phyloP scores from a whole-genome alignment of 2,888 invertebrate species.

The Pheosia tremula region DNA sequence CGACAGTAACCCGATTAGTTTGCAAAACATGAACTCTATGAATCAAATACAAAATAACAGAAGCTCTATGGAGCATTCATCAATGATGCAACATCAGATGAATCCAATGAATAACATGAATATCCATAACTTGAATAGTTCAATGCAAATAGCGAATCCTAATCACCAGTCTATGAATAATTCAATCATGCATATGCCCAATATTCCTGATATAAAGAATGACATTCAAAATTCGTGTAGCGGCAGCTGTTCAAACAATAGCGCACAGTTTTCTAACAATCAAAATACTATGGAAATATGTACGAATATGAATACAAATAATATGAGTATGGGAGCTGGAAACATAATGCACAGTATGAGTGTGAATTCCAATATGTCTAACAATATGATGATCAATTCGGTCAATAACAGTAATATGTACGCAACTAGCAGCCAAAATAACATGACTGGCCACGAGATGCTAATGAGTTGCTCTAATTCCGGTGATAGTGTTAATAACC shows the following conservation, averaged over 20 bases:
- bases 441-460: constrained; percentile 70
- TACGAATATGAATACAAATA: constrained; percentile 65
- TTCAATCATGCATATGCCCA: constrained; percentile 73
- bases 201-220: constrained; percentile 79
- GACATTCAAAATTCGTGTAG: constrained; percentile 77
- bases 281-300: constrained; percentile 74
- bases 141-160: constrained; percentile 71
- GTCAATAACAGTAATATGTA: constrained; percentile 67
- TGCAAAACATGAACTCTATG: constrained; percentile 73
- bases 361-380: constrained; percentile 64
- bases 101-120: constrained; percentile 72
- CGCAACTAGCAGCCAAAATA: constrained; percentile 60
- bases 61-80: constrained; percentile 70
- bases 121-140: constrained; percentile 69
- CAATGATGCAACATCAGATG: constrained; percentile 77
- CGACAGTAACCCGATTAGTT: constrained; percentile 66
- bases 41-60: constrained; percentile 76
- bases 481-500: constrained; percentile 66
- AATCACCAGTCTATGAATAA: constrained; percentile 72
- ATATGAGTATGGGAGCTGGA: constrained; percentile 64
- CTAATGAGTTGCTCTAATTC: constrained; percentile 74
- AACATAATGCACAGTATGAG: constrained; percentile 75
- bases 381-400: constrained; percentile 73
- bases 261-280: constrained; percentile 65
- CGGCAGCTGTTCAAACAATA: constrained; percentile 73